These are phyloP conservation scores for Conchocele bisecta DNA, from an alignment of 2,888 invertebrate genomes.

Conservation along the genomic window DNA sequence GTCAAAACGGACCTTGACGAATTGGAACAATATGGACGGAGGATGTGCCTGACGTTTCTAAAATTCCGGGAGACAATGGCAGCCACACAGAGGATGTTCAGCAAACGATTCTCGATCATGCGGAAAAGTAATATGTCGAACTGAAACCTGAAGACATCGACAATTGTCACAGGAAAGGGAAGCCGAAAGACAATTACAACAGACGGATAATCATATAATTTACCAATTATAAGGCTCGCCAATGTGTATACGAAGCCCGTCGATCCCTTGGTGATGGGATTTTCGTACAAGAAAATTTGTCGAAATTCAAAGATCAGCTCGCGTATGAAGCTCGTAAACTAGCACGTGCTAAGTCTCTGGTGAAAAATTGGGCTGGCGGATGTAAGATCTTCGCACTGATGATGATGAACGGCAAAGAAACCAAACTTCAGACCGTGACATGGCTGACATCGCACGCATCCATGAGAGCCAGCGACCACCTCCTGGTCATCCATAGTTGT, in stretches of 20 bases:
- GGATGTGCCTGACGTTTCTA: constrained; percentile 14
- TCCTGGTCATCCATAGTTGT: too few relatives aligned
- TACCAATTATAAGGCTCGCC: constrained; percentile 2
- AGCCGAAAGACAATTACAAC: neutral
- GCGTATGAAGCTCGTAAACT: constrained; percentile 3
- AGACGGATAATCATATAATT: constrained; percentile 11
- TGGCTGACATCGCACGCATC: too few relatives aligned
- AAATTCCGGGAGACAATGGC: neutral
- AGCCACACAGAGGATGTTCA: neutral
- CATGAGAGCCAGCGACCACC: too few relatives aligned
- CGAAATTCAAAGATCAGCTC: neutral
- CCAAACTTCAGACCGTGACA: too few relatives aligned
- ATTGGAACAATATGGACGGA: too few relatives aligned
- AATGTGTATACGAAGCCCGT: neutral
- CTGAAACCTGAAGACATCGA: neutral
- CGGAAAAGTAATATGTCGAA: neutral
- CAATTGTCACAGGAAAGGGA: constrained; percentile 15
- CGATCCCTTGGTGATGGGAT: neutral
- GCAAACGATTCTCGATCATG: neutral
- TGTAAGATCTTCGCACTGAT: neutral
- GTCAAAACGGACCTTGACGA: too few relatives aligned
- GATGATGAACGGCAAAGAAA: too few relatives aligned
- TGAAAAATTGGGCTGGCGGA: constrained; percentile 4
- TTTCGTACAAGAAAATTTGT: constrained; percentile 15
- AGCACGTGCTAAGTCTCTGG: neutral